Evolutionary conservation across 2,888 invertebrate species (phyloP).

Genomic region (Furcula furcula): DNA sequence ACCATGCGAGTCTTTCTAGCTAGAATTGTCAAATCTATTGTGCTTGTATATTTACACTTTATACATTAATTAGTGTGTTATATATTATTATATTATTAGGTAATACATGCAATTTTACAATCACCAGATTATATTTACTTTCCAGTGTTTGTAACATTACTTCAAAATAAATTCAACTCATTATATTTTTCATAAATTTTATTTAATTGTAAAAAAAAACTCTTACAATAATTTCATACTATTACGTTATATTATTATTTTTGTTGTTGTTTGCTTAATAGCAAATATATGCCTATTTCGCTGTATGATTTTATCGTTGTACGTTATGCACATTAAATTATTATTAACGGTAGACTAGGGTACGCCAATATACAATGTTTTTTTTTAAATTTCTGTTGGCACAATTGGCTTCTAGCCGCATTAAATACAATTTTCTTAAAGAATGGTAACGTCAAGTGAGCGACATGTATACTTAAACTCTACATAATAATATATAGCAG

Average conservation of each 20-base stretch:
- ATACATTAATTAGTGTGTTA: conserved; percentile 18
- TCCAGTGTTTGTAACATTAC: background rate
- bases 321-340: conserved; percentile 21
- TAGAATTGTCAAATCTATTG: conserved; percentile 32
- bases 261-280: conserved; percentile 27
- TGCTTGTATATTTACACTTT: conserved; percentile 21
- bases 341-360: conserved; percentile 46
- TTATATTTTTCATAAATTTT: conserved; percentile 63
- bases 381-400: conserved; percentile 37
- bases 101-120: background rate
- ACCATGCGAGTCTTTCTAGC: conserved; percentile 36
- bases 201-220: conserved; percentile 78
- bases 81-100: background rate
- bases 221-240: conserved; percentile 52
- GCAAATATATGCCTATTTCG: conserved; percentile 32
- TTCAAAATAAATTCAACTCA: conserved; percentile 39
- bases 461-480: conserved; percentile 46
- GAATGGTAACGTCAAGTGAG: conserved; percentile 43
- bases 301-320: conserved; percentile 35
- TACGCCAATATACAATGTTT: conserved; percentile 22
- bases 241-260: conserved; percentile 46
- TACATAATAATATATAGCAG: conserved; percentile 42
- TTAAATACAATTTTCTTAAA: conserved; percentile 29
- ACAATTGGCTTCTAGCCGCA: conserved; percentile 33
- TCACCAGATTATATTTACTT: background rate